Conservation (phyloP, 1,140 invertebrate genomes). For the Leguminivora glycinivorella region DNA sequence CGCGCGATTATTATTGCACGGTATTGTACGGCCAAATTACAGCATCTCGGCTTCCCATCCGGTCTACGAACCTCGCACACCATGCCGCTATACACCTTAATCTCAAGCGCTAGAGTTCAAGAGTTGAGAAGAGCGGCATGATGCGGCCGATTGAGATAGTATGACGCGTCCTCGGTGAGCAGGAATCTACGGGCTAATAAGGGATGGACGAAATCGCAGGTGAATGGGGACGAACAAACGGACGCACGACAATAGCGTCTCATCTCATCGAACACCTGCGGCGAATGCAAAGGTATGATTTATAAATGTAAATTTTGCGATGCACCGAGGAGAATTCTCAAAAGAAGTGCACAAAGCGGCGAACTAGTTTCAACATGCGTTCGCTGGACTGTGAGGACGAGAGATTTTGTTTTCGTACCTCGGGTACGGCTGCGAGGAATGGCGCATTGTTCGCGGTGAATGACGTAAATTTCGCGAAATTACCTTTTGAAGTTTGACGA, state of each 20-base stretch:
- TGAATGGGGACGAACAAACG: constrained; percentile 44
- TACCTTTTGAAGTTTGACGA: constrained; percentile 31
- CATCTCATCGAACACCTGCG: constrained; percentile 51
- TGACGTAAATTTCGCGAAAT: constrained; percentile 42
- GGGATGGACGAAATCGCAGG: constrained; percentile 48
- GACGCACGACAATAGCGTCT: constrained; percentile 42
- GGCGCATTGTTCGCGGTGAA: constrained; percentile 47
- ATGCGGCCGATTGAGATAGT: constrained; percentile 39
- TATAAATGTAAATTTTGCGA: constrained; percentile 46
- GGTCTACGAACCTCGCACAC: constrained; percentile 34
- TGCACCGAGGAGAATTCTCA: constrained; percentile 54
- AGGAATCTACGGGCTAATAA: constrained; percentile 42
- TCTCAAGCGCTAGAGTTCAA: constrained; percentile 28
- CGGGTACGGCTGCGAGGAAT: constrained; percentile 41
- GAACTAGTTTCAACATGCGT: constrained; percentile 50
- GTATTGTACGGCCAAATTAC: constrained; percentile 71
- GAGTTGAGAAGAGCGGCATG: constrained; percentile 11
- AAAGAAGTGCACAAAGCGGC: constrained; percentile 44
- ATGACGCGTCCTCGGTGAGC: constrained; percentile 28
- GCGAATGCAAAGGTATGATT: constrained; percentile 52
- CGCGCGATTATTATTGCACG: constrained; percentile 66
- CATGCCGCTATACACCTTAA: constrained; percentile 38
- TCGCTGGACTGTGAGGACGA: constrained; percentile 46
- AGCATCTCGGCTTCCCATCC: constrained; percentile 70
- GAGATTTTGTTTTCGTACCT: constrained; percentile 47